Base-by-base conservation (phyloP, 2,888 invertebrate species). In the Rhingia campestris region DNA sequence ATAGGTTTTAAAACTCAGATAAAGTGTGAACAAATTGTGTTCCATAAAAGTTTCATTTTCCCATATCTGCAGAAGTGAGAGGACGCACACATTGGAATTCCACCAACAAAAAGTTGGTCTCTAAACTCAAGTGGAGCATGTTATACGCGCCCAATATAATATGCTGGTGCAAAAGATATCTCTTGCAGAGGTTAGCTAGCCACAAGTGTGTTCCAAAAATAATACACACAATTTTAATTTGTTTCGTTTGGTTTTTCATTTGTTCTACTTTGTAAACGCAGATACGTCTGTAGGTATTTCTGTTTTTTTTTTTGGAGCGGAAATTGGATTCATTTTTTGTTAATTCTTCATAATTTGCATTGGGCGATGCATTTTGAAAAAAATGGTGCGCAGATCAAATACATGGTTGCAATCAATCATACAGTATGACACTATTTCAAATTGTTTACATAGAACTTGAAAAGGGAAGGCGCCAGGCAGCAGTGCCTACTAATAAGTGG, bases 271-370 rank as follows among this genome's bases (percentile, higher is more conserved):
- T 37, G 14, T 56, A 56, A 37, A 56, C 54, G 22, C 22, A 22
- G 22, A 22, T 22, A 22, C 22, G 22, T 22, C 22, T 22, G 22
- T 22, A 37, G 14, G 35, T 12, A 4, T 35, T 35, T 12, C n/a
- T 54, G 14, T 12, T 56, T 45, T 6, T 45, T 6, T 45, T 10
- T 22, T 56, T 37, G 37, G 37, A 56, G 22, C 56, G 56, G 37
- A 56, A 56, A 56, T 56, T 56, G 14, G 37, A 56, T 6, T 56
- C 37, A 49, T 49, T 30, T 49, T 22, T 49, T 30, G 37, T 14
- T 37, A 56, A 56, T 56, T 56, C 56, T 37, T 22, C 14, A 14
- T 33, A 56, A 56, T 56, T 56, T 56, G 56, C 56, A 56, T 56
- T 32, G 7, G 14, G 9, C 33, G 54, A 10, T 14, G 51, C 6